Conservation (phyloP, 1,140 invertebrate species). For the Ladona fulva region DNA sequence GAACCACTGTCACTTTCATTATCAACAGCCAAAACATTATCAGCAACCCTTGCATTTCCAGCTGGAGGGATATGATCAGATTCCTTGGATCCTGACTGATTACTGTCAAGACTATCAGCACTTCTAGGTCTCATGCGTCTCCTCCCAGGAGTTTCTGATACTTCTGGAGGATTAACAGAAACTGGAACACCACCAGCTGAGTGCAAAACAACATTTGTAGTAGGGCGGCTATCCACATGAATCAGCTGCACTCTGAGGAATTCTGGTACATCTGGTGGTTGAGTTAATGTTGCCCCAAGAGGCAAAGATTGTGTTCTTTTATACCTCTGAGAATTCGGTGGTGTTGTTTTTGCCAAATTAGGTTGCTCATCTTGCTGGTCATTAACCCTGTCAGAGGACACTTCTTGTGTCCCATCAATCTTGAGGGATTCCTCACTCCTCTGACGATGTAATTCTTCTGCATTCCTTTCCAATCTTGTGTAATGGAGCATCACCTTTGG, state of each 20-base stretch:
- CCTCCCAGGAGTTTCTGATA: neutral
- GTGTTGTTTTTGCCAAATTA: too few species aligned
- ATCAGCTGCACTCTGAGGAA: conserved; percentile 61
- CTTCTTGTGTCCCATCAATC: neutral
- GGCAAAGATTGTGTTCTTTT: neutral
- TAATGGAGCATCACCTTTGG: neutral
- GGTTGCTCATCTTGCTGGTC: too few species aligned
- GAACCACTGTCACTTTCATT: neutral
- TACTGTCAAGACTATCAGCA: neutral
- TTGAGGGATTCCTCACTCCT: neutral
- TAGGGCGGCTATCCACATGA: conserved; percentile 49
- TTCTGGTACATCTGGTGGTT: conserved; percentile 44
- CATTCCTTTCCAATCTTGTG: neutral
- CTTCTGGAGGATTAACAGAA: neutral
- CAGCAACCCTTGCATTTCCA: neutral
- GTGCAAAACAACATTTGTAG: conserved; percentile 27
- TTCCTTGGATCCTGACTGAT: neutral
- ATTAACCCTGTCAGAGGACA: neutral
- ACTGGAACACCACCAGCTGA: neutral
- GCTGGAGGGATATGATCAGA: neutral
- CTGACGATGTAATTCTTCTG: neutral
- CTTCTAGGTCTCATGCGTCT: neutral
- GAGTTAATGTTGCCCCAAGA: neutral
- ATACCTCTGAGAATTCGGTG: neutral
- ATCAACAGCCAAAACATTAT: neutral